Evolutionary conservation across 2,797 vertebrate species (phyloP).

Genomic region (Phalloptychus januarius): DNA sequence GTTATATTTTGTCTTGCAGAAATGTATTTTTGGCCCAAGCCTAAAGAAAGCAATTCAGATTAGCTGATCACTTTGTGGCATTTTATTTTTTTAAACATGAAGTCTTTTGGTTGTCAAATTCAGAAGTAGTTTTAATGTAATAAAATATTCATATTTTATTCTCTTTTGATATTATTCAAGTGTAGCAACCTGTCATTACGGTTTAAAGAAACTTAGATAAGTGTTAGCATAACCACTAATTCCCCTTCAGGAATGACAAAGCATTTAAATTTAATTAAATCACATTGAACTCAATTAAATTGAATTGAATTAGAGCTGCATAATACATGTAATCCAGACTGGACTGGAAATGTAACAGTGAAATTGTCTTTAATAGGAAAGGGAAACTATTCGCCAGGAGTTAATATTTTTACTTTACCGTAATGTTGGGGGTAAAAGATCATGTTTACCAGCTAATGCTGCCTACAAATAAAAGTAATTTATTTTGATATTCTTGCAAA

Average conservation of each 20-base stretch:
- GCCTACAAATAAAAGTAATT: constrained; percentile 10
- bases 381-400: neutral
- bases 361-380: neutral
- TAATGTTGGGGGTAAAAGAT: neutral
- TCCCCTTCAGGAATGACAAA: neutral
- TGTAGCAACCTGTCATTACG: neutral
- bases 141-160: neutral
- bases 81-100: too few species aligned
- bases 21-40: too few species aligned
- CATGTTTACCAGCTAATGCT: neutral
- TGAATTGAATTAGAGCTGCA: neutral
- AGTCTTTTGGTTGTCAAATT: neutral
- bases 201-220: neutral
- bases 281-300: neutral
- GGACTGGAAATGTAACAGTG: neutral
- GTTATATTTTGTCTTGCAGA: too few species aligned
- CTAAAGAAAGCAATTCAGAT: too few species aligned
- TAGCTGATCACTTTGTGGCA: too few species aligned
- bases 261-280: neutral
- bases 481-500: constrained; percentile 17
- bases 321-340: neutral
- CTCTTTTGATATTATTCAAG: neutral
- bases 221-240: neutral
- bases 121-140: neutral
- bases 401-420: neutral